Percentiles rank a stretch among this genome's conserved stretches.
Conservation (phyloP, 2,113 vertebrate species). For the Serilophus lunatus region DNA sequence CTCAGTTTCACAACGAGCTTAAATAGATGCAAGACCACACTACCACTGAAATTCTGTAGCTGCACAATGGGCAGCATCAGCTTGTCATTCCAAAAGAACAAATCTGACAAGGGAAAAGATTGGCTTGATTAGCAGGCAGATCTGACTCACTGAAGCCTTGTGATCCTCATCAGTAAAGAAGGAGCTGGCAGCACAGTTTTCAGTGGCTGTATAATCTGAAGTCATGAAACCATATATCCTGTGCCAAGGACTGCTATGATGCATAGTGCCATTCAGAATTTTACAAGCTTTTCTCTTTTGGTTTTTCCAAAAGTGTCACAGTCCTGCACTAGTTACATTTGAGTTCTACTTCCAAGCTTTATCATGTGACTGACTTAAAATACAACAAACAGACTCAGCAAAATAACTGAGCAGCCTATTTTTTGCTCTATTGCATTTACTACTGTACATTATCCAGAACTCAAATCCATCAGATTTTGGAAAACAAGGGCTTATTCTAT, state of each 20-base stretch:
- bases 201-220: not conserved
- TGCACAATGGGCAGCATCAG: not conserved
- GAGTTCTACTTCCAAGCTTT: not conserved
- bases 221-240: not conserved
- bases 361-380: not conserved
- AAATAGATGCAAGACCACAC: not conserved
- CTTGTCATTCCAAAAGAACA: not conserved
- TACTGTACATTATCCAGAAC: not conserved
- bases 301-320: not conserved
- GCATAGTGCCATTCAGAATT: not conserved
- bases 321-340: not conserved
- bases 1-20: not conserved
- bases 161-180: not conserved
- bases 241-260: not conserved
- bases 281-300: not conserved
- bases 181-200: not conserved
- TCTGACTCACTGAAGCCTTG: conserved; percentile 1
- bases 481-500: not conserved
- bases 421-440: not conserved
- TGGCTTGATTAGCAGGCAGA: not conserved
- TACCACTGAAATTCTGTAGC: not conserved
- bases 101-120: not conserved
- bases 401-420: not conserved
- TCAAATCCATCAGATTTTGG: not conserved
- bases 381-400: not conserved